These are phyloP conservation scores for Desmodus rotundus DNA, from an alignment of 2,113 vertebrate species.

Conservation along the genomic window DNA sequence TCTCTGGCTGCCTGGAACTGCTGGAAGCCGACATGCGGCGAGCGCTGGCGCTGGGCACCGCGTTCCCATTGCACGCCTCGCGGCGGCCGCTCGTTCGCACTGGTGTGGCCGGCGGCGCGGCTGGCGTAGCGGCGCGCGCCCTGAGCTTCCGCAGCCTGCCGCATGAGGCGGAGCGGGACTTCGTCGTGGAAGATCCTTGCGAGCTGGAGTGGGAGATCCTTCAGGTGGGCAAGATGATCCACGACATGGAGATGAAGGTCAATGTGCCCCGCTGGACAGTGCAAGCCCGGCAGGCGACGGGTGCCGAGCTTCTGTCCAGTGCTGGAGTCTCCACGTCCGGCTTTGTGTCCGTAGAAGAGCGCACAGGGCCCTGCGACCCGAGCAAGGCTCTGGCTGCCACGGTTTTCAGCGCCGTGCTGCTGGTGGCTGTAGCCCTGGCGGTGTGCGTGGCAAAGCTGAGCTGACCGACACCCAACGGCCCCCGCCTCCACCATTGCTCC, in stretches of 20 bases:
- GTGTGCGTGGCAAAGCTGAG: constrained; percentile 93
- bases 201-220: constrained; percentile 91
- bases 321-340: constrained; percentile 89
- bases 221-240: constrained; percentile 94
- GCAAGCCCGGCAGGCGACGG: constrained; percentile 92
- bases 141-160: constrained; percentile 95
- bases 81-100: constrained; percentile 93
- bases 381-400: constrained; percentile 88
- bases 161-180: constrained; percentile 88
- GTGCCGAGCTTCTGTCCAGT: constrained; percentile 92
- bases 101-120: constrained; percentile 91
- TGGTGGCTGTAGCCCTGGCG: constrained; percentile 89
- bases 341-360: constrained; percentile 86
- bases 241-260: constrained; percentile 99
- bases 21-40: constrained; percentile 96
- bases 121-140: constrained; percentile 89
- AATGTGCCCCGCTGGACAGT: constrained; percentile 98
- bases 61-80: constrained; percentile 93
- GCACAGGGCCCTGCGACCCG: constrained; percentile 81
- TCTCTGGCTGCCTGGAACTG: constrained; percentile 95
- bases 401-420: constrained; percentile 88
- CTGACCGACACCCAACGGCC: constrained; percentile 47
- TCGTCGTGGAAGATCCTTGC: constrained; percentile 90
- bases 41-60: constrained; percentile 91
- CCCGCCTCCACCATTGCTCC: not conserved